phyloP scores from a whole-genome alignment of 2,888 invertebrate genomes.

The Plutella xylostella region DNA sequence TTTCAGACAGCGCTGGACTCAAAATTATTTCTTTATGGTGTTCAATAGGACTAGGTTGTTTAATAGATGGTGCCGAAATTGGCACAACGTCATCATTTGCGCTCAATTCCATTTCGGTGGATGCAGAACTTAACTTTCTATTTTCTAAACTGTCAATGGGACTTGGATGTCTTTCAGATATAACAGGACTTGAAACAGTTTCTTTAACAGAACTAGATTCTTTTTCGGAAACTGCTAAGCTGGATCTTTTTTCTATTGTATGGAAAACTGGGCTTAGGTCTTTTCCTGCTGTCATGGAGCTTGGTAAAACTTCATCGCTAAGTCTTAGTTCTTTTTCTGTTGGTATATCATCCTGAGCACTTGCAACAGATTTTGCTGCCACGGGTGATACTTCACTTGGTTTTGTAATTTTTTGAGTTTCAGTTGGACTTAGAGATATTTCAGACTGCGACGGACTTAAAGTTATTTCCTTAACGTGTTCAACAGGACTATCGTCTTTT shows the following conservation, averaged over 20 bases:
- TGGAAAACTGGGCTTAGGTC: neutral
- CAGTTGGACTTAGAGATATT: neutral
- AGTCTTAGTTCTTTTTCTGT: neutral
- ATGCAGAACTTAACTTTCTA: too few relatives aligned
- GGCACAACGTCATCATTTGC: neutral
- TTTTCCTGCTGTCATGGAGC: neutral
- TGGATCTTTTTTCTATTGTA: neutral
- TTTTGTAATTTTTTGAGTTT: neutral
- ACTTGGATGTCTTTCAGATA: neutral
- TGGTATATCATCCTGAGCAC: neutral
- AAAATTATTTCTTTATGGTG: neutral
- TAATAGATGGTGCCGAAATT: neutral
- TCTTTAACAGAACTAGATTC: neutral
- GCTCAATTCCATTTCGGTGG: neutral
- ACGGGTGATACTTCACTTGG: too few relatives aligned
- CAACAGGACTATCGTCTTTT: neutral
- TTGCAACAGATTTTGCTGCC: neutral
- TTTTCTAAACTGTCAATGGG: neutral
- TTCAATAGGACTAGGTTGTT: neutral
- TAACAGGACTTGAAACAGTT: neutral
- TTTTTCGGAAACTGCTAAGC: neutral
- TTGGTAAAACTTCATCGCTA: too few relatives aligned
- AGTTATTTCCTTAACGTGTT: neutral
- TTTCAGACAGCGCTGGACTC: too few relatives aligned
- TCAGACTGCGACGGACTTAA: too few relatives aligned